Base-by-base conservation (phyloP, 2,797 vertebrate genomes). In the Sciaenops ocellatus region DNA sequence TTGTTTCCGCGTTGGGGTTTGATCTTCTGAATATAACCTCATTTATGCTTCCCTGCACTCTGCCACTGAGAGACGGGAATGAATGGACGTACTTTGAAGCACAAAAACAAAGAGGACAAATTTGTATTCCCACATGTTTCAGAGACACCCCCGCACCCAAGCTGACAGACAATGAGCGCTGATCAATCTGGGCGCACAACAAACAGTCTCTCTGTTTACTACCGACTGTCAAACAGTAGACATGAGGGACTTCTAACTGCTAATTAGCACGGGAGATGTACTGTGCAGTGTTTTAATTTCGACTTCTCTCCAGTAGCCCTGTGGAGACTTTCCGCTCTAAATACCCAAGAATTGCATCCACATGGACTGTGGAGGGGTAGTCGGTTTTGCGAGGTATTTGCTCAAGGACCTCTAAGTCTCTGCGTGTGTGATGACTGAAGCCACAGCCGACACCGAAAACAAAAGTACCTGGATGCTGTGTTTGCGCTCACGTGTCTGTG, bases 301-400 rank as follows among this genome's bases (percentile, higher is more conserved):
- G 15, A 80, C 90, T 83, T 73, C 83, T 85, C 85, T 86, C 82
- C 88, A 83, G 87, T 84, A 73, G 82, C 85, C 88, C 90, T 62
- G 84, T 90, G 88, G 90, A 92, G 91, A 90, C 87, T 93, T 93
- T 94, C 91, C 87, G 81, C 92, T 93, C 92, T 87, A 88, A 89
- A 89, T 92, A 91, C 77, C 83, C 84, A 91, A 71, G 85, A 89
- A 90, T 92, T 90, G 80, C 89, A 90, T 90, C 90, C 92, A 92
- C 91, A 92, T 93, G 91, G 85, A 76, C 47, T 51, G 66, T 22
- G 67, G 69, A 78, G 79, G 75, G 77, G 76, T 12, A 20, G 76
- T 55, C 6, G 34, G 26, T 55, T 79, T 88, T 80, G 65, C 9
- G 17, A 86, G 78, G 76, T 81, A 68, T 84, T 78, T 74, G 73